Base-by-base conservation (phyloP, 2,797 vertebrate genomes). In the Hozukius guyotensis region DNA sequence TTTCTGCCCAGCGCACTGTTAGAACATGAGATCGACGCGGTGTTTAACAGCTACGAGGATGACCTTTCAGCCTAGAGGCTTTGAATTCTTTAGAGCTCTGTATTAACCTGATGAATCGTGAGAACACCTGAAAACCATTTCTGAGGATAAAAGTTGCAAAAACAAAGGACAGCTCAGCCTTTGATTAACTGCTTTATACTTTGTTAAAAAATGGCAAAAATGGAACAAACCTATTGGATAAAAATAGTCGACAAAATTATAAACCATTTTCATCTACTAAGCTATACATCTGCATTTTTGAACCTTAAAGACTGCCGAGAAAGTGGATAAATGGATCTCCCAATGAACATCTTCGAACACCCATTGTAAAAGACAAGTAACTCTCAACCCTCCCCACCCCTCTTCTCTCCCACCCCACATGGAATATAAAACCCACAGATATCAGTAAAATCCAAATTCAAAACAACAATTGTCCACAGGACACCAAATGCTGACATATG, bases 41-140 rank as follows among this genome's bases (percentile, higher is more conserved):
- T 83, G 85, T 93, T 92, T 83, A 95, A 95, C 95, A 95, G 92
- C 91, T 90, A 94, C 87, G 88, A 83, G 92, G 89, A 88, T 94
- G 84, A 93, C 93, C 89, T 92, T 89, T 95, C 88, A 93, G 94
- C 95, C 93, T 90, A 88, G 94, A 94, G 93, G 88, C 90, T 85
- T 75, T 91, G 88, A 89, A 71, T 74, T 81, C 53, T 90, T 85
- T 83, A 87, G 81, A 78, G 78, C 77, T 83, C 61, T 36, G 42
- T 82, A 86, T 91, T 83, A 88, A 94, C 87, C 95, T 95, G 88
- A 92, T 89, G 71, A 82, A 76, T n/a, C 69, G 71, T 72, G 81
- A 46, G 42, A 88, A 88, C 77, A 90, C 89, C 85, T 90, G 88
- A 88, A 92, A 87, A 77, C 24, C 75, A 85, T 81, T 88, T 88